Evolutionary conservation across 1,140 invertebrate species (phyloP).

Genomic region (Neodiprion lecontei): DNA sequence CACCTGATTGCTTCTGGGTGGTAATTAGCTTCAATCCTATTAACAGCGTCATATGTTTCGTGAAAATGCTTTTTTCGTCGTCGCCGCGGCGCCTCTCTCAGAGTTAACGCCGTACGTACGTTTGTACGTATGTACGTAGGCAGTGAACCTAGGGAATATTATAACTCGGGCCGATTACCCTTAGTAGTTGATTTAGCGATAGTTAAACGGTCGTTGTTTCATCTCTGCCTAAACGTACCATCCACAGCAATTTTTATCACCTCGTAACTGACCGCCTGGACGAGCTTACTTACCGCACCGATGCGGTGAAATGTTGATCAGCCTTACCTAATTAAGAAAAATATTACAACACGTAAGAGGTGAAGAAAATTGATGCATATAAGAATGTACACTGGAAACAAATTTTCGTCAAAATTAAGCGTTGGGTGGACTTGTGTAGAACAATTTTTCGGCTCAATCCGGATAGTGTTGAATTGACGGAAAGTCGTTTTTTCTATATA

Average conservation of each 20-base stretch:
- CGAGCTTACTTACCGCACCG: background rate
- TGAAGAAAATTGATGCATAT: too few species aligned
- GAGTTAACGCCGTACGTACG: too few species aligned
- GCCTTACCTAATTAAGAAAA: too few species aligned
- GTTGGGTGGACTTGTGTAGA: too few species aligned
- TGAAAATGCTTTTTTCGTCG: conserved; percentile 46
- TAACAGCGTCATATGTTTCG: conserved; percentile 58
- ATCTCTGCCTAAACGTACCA: background rate
- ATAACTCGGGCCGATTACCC: background rate
- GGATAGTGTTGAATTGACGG: too few species aligned
- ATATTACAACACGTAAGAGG: too few species aligned
- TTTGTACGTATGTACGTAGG: too few species aligned
- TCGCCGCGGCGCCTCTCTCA: conserved; percentile 23
- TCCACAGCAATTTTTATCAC: background rate
- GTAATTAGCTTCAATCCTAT: conserved; percentile 58
- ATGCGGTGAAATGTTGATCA: background rate
- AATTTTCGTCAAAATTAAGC: too few species aligned
- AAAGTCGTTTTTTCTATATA: too few species aligned
- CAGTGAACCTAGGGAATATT: too few species aligned
- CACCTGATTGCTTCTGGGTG: conserved; percentile 49
- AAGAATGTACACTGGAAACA: too few species aligned
- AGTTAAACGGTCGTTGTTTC: background rate
- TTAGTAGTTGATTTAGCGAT: background rate
- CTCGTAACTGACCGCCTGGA: background rate
- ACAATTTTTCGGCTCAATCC: too few species aligned